A percentile compares a stretch with the other conserved stretches of the same genome.
Conservation (phyloP, 2,888 invertebrate genomes). For the Torymus tubicola region DNA sequence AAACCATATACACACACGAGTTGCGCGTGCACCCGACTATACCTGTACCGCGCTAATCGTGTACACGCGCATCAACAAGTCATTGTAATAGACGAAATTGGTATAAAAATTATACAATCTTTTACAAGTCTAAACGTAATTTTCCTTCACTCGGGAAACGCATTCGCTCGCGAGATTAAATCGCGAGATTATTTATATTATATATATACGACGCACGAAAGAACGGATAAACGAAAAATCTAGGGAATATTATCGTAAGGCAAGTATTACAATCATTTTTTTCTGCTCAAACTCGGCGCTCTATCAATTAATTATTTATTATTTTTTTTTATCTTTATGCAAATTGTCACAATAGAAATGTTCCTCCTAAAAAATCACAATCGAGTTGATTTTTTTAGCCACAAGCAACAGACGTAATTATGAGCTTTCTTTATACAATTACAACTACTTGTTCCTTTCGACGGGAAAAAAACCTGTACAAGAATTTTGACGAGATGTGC, state of each 20-base stretch:
- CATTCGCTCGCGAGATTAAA: constrained; percentile 33
- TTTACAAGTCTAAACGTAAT: constrained; percentile 34
- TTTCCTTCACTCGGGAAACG: constrained; percentile 37
- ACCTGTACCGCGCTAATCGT: constrained; percentile 5
- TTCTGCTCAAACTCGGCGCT: constrained; percentile 37
- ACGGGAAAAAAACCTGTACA: constrained; percentile 41
- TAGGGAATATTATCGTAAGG: constrained; percentile 35
- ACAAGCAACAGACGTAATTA: constrained; percentile 45
- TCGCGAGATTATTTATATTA: constrained; percentile 18
- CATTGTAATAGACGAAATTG: constrained; percentile 23
- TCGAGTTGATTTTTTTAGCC: constrained; percentile 37
- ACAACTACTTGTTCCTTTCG: constrained; percentile 33
- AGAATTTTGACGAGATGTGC: constrained; percentile 17
- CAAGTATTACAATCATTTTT: constrained; percentile 33
- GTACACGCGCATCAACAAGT: constrained; percentile 29
- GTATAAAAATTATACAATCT: constrained; percentile 34
- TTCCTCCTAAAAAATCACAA: constrained; percentile 57
- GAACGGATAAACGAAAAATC: constrained; percentile 34
- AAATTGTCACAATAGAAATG: constrained; percentile 51
- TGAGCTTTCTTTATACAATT: constrained; percentile 43
- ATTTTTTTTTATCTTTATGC: constrained; percentile 1
- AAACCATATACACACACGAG: constrained; percentile 3
- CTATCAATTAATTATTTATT: too few relatives aligned
- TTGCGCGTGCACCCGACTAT: constrained; percentile 14
- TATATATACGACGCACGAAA: constrained; percentile 8